Conservation (phyloP, 2,888 invertebrate genomes). For the Microplitis deprimator region DNA sequence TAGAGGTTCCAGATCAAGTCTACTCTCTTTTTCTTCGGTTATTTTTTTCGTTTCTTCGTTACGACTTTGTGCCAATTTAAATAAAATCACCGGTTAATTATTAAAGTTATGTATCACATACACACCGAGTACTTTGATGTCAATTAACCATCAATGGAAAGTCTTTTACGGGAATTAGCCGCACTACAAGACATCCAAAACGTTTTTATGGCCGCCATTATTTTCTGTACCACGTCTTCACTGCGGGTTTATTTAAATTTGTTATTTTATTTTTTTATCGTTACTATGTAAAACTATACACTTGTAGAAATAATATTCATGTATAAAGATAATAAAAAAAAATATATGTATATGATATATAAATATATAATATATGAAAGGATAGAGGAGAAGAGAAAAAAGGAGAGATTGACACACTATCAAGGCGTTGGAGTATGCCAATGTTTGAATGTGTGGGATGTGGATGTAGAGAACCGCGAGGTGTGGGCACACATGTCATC, state of each 20-base stretch:
- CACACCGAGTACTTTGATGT: constrained; percentile 5
- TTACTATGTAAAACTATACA: background rate
- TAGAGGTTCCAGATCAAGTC: background rate
- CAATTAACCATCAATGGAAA: constrained; percentile 34
- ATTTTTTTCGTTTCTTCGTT: background rate
- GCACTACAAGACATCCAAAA: constrained; percentile 36
- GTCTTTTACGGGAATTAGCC: constrained; percentile 20
- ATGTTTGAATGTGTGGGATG: background rate
- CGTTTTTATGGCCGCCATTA: constrained; percentile 37
- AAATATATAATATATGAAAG: constrained; percentile 6
- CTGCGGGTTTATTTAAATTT: constrained; percentile 2
- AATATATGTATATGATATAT: background rate
- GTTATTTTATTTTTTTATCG: background rate
- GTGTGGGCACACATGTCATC: background rate
- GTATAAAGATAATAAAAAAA: background rate
- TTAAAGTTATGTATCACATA: constrained; percentile 24
- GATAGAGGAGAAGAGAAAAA: background rate
- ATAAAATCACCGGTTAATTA: constrained; percentile 26
- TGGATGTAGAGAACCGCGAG: background rate
- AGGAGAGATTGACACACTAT: constrained; percentile 1
- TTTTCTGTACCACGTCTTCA: constrained; percentile 27
- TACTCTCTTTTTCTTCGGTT: background rate
- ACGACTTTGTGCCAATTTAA: background rate
- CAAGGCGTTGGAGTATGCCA: constrained; percentile 1
- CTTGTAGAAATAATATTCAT: constrained; percentile 5